Evolutionary conservation across 2,888 invertebrate genomes (phyloP), one percentile per base, ranked within the genome.

Genomic region (Archips crataeganus): DNA sequence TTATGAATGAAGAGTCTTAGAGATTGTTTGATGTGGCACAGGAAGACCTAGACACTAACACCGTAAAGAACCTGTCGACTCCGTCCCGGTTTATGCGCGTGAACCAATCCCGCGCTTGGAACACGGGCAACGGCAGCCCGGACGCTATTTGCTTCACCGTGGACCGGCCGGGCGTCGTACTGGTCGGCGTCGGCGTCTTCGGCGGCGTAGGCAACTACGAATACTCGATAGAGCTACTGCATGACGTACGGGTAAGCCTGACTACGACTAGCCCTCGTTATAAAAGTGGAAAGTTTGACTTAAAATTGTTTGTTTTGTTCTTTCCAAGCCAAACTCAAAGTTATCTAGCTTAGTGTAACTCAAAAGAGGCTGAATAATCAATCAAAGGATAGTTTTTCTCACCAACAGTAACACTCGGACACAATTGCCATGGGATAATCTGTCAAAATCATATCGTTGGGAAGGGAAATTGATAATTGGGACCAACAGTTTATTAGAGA

Each of bases 131-230:
- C 87, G 99, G 99, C 45, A 98, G 98, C 10, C 98, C 99, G 0
- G 99, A 99, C 92, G 99, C 99, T 0, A 97, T 99, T 82, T 98
- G 98, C 83, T 98, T 99, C 85, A 97, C 97, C 49, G 99, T 99
- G 10, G 99, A 99, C 92, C 95, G 97, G 32, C 95, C 97, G 0
- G 99, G 99, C 2, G 96, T 99, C 63, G 96, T 97, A 36, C 95
- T 99, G 57, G 97, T 97, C 42, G 99, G 99, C 0, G 97, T 97
- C 3, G 97, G 97, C 81, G 96, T 99, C 45, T 99, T 98, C 87
- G 98, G 98, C 0, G 99, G 99, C 0, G 96, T 97, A 2, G 98
- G 98, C 1, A 96, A 96, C 81, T 98, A 98, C 85, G 98, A 98
- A 84, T 99, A 98, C 90, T 98, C 98, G 83, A 89, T 99, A 72